Conservation (phyloP, 2,113 vertebrate species). For the Suncus etruscus region DNA sequence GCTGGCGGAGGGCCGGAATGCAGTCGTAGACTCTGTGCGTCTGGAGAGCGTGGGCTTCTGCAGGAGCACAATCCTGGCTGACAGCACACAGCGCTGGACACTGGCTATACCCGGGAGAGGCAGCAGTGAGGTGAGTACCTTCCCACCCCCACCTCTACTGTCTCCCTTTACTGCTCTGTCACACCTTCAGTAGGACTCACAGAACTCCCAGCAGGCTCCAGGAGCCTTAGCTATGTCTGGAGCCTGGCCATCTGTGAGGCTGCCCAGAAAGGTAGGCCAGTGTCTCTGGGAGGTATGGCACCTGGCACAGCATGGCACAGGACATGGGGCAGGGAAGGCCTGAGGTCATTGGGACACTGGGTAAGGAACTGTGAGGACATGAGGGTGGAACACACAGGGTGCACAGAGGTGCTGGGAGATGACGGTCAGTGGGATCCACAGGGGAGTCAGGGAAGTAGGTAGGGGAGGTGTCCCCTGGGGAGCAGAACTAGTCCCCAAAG, state of each 20-base stretch:
- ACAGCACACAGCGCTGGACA: conserved; percentile 82
- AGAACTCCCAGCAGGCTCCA: not conserved
- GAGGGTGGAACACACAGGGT: too few species aligned
- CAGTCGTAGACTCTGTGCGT: conserved; percentile 87
- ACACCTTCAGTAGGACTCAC: fast-evolving
- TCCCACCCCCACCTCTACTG: not conserved
- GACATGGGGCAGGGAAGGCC: not conserved
- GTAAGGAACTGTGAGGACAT: not conserved
- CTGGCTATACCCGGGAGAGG: conserved; percentile 91
- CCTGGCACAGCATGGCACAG: not conserved
- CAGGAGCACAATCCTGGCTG: conserved; percentile 89
- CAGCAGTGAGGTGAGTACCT: conserved; percentile 91
- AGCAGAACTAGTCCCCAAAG: not conserved
- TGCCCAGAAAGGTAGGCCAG: too few species aligned
- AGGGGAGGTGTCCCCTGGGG: not conserved
- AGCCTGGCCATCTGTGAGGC: not conserved
- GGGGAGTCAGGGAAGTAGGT: not conserved
- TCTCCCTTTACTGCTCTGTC: not conserved
- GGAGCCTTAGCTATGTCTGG: not conserved
- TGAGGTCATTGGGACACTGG: not conserved
- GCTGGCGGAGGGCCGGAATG: conserved; percentile 90
- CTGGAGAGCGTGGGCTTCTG: conserved; percentile 94
- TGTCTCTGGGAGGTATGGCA: not conserved
- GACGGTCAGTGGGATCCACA: not conserved
- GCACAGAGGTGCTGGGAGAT: not conserved